phyloP scores from a whole-genome alignment of 2,888 invertebrate species.

The Busseola fusca region DNA sequence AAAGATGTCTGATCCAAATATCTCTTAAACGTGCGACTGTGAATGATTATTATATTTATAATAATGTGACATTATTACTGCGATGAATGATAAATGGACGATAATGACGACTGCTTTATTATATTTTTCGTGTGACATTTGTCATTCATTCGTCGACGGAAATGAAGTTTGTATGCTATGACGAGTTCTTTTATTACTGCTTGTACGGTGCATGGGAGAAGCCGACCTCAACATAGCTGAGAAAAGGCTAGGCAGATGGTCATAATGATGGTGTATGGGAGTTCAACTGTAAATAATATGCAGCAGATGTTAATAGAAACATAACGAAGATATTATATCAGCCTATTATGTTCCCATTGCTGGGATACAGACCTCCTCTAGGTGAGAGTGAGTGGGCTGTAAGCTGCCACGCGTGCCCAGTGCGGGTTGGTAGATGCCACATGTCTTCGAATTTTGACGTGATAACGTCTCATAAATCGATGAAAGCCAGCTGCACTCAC shows the following conservation, averaged over 20 bases:
- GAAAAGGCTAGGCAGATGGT: too few relatives aligned
- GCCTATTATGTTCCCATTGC: too few relatives aligned
- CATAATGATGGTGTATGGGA: neutral
- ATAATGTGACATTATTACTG: constrained; percentile 35
- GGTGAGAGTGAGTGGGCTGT: too few relatives aligned
- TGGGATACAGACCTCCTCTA: too few relatives aligned
- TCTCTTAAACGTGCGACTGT: constrained; percentile 5
- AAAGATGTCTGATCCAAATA: neutral
- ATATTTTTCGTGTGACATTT: constrained; percentile 43
- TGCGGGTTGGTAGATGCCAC: too few relatives aligned
- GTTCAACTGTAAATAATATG: constrained; percentile 4
- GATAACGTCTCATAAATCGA: too few relatives aligned
- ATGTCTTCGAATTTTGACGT: too few relatives aligned
- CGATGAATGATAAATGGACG: constrained; percentile 53
- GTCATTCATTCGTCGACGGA: constrained; percentile 36
- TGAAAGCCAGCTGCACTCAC: too few relatives aligned
- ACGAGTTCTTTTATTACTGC: constrained; percentile 25
- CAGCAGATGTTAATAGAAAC: constrained; percentile 20
- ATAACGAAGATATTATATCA: too few relatives aligned
- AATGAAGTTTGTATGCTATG: constrained; percentile 25
- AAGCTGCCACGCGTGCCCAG: too few relatives aligned
- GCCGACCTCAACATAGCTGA: too few relatives aligned
- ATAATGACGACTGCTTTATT: constrained; percentile 47
- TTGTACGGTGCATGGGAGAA: neutral
- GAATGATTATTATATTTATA: constrained; percentile 22